phyloP scores from a whole-genome alignment of 64 coral and sea anemone species.

The Trachythela sp. region DNA sequence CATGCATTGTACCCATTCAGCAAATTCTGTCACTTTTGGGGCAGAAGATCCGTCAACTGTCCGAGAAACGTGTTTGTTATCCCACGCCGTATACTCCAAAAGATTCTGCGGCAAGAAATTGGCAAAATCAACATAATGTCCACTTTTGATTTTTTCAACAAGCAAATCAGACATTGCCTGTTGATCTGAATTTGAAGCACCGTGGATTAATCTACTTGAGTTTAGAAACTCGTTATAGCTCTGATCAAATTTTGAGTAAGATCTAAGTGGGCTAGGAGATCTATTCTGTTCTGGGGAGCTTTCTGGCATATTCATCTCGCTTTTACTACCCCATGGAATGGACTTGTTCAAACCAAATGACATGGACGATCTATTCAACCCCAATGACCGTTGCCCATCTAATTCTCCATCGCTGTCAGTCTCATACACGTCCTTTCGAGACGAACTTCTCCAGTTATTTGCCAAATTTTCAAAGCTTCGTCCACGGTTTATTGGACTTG shows the following conservation, averaged over 20 bases:
- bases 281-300: not conserved
- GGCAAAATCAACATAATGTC: not conserved
- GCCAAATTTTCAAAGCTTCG: not conserved
- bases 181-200: not conserved
- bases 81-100: not conserved
- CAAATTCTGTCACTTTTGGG: constrained; percentile 46
- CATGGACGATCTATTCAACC: not conserved
- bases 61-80: not conserved
- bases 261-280: not conserved
- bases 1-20: constrained; percentile 98
- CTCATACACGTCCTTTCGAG: not conserved
- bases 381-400: not conserved
- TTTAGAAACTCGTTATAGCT: not conserved
- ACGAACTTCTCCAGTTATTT: not conserved
- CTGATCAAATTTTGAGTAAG: constrained; percentile 8
- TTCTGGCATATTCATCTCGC: not conserved
- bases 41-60: not conserved
- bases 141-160: not conserved
- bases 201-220: not conserved
- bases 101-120: not conserved
- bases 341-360: not conserved
- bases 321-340: not conserved
- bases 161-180: not conserved
- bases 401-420: not conserved
- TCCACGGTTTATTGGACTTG: not conserved